phyloP scores from a whole-genome alignment of 2,797 vertebrate species.

The Acanthiza pusilla region DNA sequence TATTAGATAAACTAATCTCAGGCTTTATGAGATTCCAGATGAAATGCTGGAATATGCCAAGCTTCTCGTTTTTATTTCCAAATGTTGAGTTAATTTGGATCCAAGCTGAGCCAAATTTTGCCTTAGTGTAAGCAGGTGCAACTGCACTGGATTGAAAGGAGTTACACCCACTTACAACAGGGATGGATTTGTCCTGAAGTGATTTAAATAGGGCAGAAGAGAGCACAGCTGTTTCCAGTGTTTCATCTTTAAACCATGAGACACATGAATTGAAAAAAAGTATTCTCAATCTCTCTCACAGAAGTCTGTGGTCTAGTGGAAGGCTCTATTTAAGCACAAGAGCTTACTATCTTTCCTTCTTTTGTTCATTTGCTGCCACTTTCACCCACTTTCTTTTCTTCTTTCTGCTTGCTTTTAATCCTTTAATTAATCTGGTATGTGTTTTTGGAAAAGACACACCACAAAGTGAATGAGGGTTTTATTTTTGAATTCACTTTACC shows the following conservation, averaged over 20 bases:
- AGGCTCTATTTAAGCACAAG: not conserved
- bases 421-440: not conserved
- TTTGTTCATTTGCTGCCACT: not conserved
- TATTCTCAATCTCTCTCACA: not conserved
- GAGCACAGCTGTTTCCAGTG: slow-evolving; percentile 36
- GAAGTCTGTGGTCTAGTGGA: not conserved
- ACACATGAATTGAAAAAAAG: not conserved
- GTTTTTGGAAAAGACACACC: not conserved
- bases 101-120: not conserved
- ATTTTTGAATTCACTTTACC: not conserved
- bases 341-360: not conserved
- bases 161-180: slow-evolving; percentile 38
- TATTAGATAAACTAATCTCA: slow-evolving; percentile 51
- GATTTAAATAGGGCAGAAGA: slow-evolving; percentile 34
- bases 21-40: slow-evolving; percentile 12
- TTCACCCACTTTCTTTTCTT: not conserved
- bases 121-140: slow-evolving; percentile 41
- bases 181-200: slow-evolving; percentile 8
- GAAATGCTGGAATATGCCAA: slow-evolving; percentile 34
- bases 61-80: slow-evolving; percentile 31
- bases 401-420: not conserved
- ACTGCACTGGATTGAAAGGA: not conserved
- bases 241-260: slow-evolving; percentile 17
- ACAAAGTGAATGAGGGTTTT: not conserved
- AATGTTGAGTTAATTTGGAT: slow-evolving; percentile 49